Percentiles rank a stretch among this genome's conserved stretches.
phyloP scores from a whole-genome alignment of 2,797 vertebrate species.

The Gambusia yucatana region DNA sequence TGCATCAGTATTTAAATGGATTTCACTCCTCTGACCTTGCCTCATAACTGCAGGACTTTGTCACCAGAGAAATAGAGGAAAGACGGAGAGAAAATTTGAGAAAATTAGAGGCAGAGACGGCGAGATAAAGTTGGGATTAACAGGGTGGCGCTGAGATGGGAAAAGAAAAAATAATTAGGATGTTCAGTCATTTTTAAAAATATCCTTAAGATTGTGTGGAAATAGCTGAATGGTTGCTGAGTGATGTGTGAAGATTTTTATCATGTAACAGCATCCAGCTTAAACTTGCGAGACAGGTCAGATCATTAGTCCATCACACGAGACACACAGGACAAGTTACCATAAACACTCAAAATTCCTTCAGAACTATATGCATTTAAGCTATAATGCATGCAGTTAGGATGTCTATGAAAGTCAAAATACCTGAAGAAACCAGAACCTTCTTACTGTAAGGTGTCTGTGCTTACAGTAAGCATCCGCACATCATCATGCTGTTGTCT shows the following conservation, averaged over 20 bases:
- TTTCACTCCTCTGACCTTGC: conserved; percentile 79
- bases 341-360: neutral
- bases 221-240: neutral
- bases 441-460: neutral
- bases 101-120: conserved; percentile 64
- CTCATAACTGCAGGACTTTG: conserved; percentile 81
- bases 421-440: neutral
- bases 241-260: neutral
- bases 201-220: neutral
- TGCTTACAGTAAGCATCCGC: neutral
- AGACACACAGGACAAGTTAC: neutral
- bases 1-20: conserved; percentile 81
- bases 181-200: neutral
- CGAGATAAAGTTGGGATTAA: conserved; percentile 66
- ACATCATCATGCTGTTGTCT: neutral
- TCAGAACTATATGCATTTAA: neutral
- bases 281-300: neutral
- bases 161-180: conserved; percentile 6
- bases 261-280: neutral
- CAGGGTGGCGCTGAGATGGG: conserved; percentile 25
- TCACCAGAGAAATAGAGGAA: conserved; percentile 75
- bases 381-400: neutral
- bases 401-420: neutral
- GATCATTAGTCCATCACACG: neutral
- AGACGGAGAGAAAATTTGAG: conserved; percentile 50